Base-by-base conservation (phyloP, 2,113 vertebrate genomes). In the Hirundichthys speculiger region DNA sequence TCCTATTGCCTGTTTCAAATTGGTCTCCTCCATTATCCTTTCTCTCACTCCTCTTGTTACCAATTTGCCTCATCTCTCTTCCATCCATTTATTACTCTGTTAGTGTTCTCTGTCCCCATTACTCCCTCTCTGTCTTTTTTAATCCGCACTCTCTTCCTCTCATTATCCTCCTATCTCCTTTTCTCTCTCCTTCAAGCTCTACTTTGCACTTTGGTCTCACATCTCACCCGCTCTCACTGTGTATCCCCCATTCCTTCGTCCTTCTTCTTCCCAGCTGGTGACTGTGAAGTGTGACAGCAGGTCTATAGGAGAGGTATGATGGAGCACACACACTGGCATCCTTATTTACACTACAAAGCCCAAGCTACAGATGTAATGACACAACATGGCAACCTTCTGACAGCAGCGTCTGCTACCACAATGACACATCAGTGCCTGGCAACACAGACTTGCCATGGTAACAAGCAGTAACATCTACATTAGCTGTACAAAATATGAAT, bases 261-360 rank as follows among this genome's bases (percentile, higher is more conserved):
- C 22, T 34, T 8, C 46, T 30, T 49, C 18, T 56, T 34, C 13
- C 16, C 13, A 0, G 22, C 48, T 75, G 58, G 65, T 80, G 81
- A 75, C 80, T 64, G 69, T 79, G 71, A 82, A 55, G 64, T 57
- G 64, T 79, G 78, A 82, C 75, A 82, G 73, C 62, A 69, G 71
- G 73, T 64, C 79, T 76, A 69, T 56, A 74, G 55, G 41, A 70
- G 54, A 58, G 62, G 21, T 75, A 70, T 73, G 71, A 86, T 68
- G 2, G 46, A 80, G 64, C 65, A 43, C 64, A 53, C 52, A 73
- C 54, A 74, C 22, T 45, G 11, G 4, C 64, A 53, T 27, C 53
- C 88, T 81, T 84, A 88, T 86, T 89, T 85, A 80, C 86, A 90
- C 85, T 87, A 87, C 83, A 88, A 88, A 87, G 85, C 50, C 65